Evolutionary conservation across 2,113 vertebrate species (phyloP), one percentile per base, ranked within the genome.

Genomic region (Morone chrysops): DNA sequence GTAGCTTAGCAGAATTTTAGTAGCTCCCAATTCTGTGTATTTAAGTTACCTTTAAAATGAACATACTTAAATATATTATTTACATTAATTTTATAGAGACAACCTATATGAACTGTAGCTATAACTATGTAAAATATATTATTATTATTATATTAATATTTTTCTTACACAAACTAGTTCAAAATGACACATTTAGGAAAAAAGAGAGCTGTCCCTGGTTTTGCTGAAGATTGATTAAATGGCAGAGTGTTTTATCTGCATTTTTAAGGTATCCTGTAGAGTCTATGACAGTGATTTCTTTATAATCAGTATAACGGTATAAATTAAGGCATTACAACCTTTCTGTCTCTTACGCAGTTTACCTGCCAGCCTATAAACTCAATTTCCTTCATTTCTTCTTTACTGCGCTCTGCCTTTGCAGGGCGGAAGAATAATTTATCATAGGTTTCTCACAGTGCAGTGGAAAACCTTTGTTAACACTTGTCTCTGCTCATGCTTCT

Each of bases 401-500:
- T 2, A 70, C 47, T 54, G 53, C 38, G 54, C 8, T 68, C 47
- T 62, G 25, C 25, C n/a, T 72, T 45, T 70, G 5, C 16, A 22
- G 10, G 0, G 31, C 20, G 38, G 25, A 63, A 11, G 6, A 8
- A 53, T 50, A 38, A 63, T 38, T 70, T 18, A 8, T 60, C 31
- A 31, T 12, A 13, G 13, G 11, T 61, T 57, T 62, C 31, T 22
- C 31, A 54, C 11, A 56, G 14, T 17, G 16, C 36, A 47, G 47
- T 65, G 10, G 31, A 16, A 61, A 81, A 73, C 48, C 25, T 57
- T 10, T 13, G 2, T 36, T 50, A 11, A 63, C 22, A 11, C 45
- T 12, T n/a, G 1, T 87, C 40, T 22, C 22, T 20, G 43, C 76
- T 70, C 25, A 2, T 54, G 65, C 11, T n/a, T 43, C 73, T 63